phyloP scores from a whole-genome alignment of 2,113 vertebrate species.

The Phalacrocorax brasilianus region DNA sequence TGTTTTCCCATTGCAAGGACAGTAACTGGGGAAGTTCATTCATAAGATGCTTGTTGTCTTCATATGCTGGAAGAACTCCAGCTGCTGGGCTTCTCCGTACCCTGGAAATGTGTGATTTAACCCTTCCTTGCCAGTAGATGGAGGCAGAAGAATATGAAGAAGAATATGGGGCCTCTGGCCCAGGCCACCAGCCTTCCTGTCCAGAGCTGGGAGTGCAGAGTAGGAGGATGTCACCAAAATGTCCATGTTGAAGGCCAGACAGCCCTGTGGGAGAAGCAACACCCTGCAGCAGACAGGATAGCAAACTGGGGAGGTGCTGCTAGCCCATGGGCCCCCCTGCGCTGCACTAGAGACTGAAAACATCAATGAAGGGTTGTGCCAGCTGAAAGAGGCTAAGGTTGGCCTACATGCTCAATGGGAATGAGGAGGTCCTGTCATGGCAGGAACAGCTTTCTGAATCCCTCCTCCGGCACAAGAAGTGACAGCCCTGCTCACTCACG shows the following conservation, averaged over 20 bases:
- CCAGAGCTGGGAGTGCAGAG: neutral
- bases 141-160: neutral
- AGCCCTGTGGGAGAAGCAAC: neutral
- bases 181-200: neutral
- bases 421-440: neutral
- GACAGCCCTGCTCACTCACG: neutral
- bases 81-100: neutral
- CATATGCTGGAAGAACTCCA: constrained; percentile 37
- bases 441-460: neutral
- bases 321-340: neutral
- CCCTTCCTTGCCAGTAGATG: constrained; percentile 45
- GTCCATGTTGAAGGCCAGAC: neutral
- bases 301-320: neutral
- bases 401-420: neutral
- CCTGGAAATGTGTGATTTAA: constrained; percentile 51
- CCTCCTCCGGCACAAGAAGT: neutral
- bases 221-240: neutral
- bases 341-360: neutral
- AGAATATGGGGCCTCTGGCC: accelerated
- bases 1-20: constrained; percentile 55
- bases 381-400: neutral
- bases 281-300: neutral
- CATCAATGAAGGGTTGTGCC: neutral
- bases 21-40: constrained; percentile 41
- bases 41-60: constrained; percentile 15